Evolutionary conservation across 2,797 vertebrate genomes (phyloP).

Genomic region (Triplophysa yarkandensis): DNA sequence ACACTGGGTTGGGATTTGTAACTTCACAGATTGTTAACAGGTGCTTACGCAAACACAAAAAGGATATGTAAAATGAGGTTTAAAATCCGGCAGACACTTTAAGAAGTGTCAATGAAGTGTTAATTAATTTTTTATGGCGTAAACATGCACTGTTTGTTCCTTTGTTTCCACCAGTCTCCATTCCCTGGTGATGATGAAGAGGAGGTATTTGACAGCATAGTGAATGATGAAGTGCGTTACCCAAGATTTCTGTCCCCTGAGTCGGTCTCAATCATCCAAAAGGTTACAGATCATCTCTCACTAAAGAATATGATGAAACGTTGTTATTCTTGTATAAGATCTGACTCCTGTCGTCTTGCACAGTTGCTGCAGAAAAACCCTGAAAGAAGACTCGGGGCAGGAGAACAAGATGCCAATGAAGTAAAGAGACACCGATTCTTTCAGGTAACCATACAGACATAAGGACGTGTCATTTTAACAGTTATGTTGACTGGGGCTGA

Average conservation of each 20-base stretch:
- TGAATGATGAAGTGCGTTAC: constrained; percentile 85
- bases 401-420: constrained; percentile 83
- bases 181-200: constrained; percentile 96
- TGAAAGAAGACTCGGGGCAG: constrained; percentile 84
- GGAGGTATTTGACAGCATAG: constrained; percentile 96
- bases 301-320: not conserved
- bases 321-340: not conserved
- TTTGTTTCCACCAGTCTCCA: constrained; percentile 77
- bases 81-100: no score
- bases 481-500: not conserved
- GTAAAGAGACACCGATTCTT: constrained; percentile 90
- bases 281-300: constrained; percentile 71
- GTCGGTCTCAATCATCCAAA: constrained; percentile 82
- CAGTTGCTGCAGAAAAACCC: constrained; percentile 91
- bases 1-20: no score
- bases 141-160: constrained; percentile 10
- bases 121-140: no score
- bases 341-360: not conserved
- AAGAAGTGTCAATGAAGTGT: no score
- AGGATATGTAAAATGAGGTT: no score
- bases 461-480: no score
- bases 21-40: no score
- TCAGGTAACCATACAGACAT: constrained; percentile 76
- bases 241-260: constrained; percentile 84
- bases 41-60: no score